Base-by-base conservation (phyloP, 2,797 vertebrate genomes). In the Takifugu rubripes region DNA sequence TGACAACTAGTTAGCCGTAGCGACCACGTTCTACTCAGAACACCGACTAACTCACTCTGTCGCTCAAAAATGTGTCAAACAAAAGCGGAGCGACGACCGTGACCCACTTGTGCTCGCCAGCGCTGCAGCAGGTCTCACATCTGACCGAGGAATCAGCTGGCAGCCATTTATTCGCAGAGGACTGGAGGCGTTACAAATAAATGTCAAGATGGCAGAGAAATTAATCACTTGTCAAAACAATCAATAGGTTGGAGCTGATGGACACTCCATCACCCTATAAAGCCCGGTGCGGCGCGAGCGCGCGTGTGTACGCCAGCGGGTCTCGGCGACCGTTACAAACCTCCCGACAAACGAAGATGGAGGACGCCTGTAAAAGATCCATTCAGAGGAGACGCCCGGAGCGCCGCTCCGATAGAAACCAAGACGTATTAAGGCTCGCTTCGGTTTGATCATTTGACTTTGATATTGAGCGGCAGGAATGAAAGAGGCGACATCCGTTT, bases 211-310 rank as follows among this genome's bases (percentile, higher is more conserved):
- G 46, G 66, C 60, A 21, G 56, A 61, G 45, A 68, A 77, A 82
- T 67, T 36, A 77, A 83, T 84, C 3, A 56, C 78, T 79, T 75
- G 78, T 79, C 82, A 75, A 57, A 49, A 3, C 8, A 71, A 66
- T 77, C 69, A 6, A 84, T 75, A 64, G 58, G 65, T 65, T 17
- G 40, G 17, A 67, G 56, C 58, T 54, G 62, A 77, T 42, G 65
- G 81, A 72, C 64, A 50, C 71, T 87, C 68, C 52, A 77, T 87
- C 85, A 77, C 61, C 57, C 54, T 50, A 47, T 57, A 65, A 66
- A 60, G 61, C 57, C 25, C n/a, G 64, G 67, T 14, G 14, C 61
- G 8, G 52, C 56, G 44, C n/a, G 33, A 10, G 33, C 11, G 33
- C 11, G 33, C 25, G 60, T 59, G 68, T 47, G 1, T 46, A 54